These are phyloP conservation scores for Cyclopterus lumpus DNA, from an alignment of 2,797 vertebrate genomes.

Conservation along the genomic window DNA sequence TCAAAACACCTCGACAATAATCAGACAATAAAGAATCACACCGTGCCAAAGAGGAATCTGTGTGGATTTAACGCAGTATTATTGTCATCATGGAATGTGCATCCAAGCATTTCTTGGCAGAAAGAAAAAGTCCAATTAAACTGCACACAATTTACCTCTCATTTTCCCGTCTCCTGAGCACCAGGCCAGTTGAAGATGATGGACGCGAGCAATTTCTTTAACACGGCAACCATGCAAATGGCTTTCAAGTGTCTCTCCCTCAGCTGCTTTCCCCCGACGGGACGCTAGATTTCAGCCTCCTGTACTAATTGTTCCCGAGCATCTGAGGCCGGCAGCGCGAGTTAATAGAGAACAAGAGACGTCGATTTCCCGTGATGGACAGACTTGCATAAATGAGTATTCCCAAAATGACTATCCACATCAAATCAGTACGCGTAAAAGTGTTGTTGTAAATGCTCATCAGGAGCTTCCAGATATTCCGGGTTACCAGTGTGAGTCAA, in stretches of 20 bases:
- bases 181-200: conserved; percentile 71
- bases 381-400: conserved; percentile 52
- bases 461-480: neutral
- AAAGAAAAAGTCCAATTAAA: conserved; percentile 63
- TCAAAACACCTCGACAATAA: conserved; percentile 19
- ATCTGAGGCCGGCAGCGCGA: conserved; percentile 57
- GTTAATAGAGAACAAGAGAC: conserved; percentile 71
- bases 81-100: conserved; percentile 21
- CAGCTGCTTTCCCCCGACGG: conserved; percentile 51
- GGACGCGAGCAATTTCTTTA: conserved; percentile 75
- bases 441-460: neutral
- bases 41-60: neutral
- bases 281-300: conserved; percentile 70
- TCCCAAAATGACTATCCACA: conserved; percentile 47
- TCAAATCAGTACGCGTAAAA: conserved; percentile 32
- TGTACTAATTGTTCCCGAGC: conserved; percentile 76
- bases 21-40: conserved; percentile 10
- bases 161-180: conserved; percentile 64
- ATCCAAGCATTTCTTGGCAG: conserved; percentile 35
- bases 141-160: conserved; percentile 70
- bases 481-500: neutral
- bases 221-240: conserved; percentile 74
- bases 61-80: conserved; percentile 3
- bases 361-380: conserved; percentile 67
- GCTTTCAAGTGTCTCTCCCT: conserved; percentile 59